These are phyloP conservation scores for Sinocyclocheilus grahami DNA, from an alignment of 2,113 vertebrate genomes.

Conservation along the genomic window DNA sequence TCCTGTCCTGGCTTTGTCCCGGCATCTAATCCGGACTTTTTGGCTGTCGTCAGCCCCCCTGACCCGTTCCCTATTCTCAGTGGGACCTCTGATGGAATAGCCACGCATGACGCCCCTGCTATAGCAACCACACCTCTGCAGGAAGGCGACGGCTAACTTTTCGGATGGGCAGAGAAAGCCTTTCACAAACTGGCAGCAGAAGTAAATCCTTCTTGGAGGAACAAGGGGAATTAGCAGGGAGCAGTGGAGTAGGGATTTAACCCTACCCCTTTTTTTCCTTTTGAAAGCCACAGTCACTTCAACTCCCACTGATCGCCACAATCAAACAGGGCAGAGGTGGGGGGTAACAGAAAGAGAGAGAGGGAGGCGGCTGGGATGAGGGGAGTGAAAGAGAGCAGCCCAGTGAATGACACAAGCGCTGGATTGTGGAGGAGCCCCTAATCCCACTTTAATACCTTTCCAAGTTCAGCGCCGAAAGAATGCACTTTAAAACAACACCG, in stretches of 20 bases:
- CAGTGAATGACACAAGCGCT: constrained; percentile 84
- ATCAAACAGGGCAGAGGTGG: constrained; percentile 80
- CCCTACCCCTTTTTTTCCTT: constrained; percentile 85
- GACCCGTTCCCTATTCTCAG: constrained; percentile 78
- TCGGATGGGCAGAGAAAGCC: constrained; percentile 84
- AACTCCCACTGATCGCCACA: constrained; percentile 88
- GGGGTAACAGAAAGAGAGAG: constrained; percentile 48
- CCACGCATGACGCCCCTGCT: constrained; percentile 89
- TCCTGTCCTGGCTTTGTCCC: constrained; percentile 88
- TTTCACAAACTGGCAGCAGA: constrained; percentile 90
- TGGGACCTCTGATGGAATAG: constrained; percentile 83
- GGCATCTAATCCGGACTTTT: constrained; percentile 86
- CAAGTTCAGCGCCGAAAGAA: constrained; percentile 91
- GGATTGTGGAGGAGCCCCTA: constrained; percentile 84
- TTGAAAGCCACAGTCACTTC: constrained; percentile 90
- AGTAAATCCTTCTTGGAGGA: constrained; percentile 94
- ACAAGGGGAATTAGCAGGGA: constrained; percentile 93
- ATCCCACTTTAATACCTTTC: constrained; percentile 96
- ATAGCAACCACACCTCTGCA: constrained; percentile 93
- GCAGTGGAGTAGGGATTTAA: constrained; percentile 90
- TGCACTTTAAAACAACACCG: constrained; percentile 87
- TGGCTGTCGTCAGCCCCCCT: constrained; percentile 80
- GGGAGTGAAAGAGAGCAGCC: constrained; percentile 79
- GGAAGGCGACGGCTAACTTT: constrained; percentile 87
- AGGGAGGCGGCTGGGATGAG: constrained; percentile 45